Percentiles rank a stretch among this genome's conserved stretches.
phyloP scores from a whole-genome alignment of 2,888 invertebrate genomes.

The Dicyrtomina minuta region DNA sequence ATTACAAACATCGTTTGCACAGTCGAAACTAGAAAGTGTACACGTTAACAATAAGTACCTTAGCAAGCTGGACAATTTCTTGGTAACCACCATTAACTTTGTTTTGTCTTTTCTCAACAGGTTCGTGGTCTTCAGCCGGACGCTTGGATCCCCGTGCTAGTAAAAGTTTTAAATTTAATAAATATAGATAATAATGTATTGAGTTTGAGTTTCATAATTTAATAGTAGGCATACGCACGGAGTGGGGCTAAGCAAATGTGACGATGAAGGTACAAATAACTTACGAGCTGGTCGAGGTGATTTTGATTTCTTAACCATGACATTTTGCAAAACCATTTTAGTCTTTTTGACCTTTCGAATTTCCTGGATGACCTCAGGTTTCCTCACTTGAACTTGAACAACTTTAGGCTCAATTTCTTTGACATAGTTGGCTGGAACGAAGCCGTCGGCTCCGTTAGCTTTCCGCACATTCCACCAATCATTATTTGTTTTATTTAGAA shows the following conservation, averaged over 20 bases:
- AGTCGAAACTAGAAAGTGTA: neutral
- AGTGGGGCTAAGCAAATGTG: too few species aligned
- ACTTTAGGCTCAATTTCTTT: constrained; percentile 86
- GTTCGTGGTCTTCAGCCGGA: constrained; percentile 66
- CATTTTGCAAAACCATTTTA: constrained; percentile 80
- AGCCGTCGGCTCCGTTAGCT: constrained; percentile 87
- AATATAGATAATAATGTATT: constrained; percentile 1
- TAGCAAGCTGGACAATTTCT: constrained; percentile 75
- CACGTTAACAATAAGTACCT: constrained; percentile 55
- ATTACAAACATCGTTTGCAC: too few species aligned
- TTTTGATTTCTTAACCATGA: constrained; percentile 69
- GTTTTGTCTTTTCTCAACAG: constrained; percentile 76
- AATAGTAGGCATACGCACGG: too few species aligned
- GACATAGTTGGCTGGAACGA: constrained; percentile 96
- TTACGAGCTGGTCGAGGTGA: constrained; percentile 54
- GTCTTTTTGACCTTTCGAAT: constrained; percentile 87
- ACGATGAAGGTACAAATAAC: too few species aligned
- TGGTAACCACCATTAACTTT: constrained; percentile 79
- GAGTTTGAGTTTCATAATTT: neutral
- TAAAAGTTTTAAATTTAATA: too few species aligned
- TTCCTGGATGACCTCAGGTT: constrained; percentile 78
- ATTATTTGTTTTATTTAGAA: constrained; percentile 90
- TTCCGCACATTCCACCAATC: constrained; percentile 99
- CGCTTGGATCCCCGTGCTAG: constrained; percentile 48
- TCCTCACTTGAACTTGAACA: constrained; percentile 78